These are phyloP conservation scores for Apodemus agrarius DNA, from an alignment of 2,797 vertebrate species.

Conservation along the genomic window DNA sequence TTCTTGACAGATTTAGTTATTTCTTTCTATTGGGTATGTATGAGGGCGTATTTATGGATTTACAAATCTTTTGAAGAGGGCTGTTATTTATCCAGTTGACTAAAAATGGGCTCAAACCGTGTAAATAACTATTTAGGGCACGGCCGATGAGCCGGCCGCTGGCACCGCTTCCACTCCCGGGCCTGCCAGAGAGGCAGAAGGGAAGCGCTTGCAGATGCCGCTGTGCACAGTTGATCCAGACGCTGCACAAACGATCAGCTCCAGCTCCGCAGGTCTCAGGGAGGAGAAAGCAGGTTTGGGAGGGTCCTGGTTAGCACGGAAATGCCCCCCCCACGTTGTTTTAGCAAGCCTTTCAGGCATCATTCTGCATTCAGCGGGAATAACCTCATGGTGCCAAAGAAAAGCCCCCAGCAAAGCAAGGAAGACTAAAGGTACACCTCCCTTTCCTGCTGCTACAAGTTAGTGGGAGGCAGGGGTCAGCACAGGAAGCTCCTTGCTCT, in stretches of 20 bases:
- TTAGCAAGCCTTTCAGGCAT: neutral
- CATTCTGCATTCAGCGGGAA: constrained; percentile 11
- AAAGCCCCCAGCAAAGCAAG: neutral
- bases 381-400: neutral
- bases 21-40: constrained; percentile 81
- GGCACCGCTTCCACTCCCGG: constrained; percentile 24
- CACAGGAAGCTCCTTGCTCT: neutral
- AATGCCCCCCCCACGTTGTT: neutral
- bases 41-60: constrained; percentile 83
- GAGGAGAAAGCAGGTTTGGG: constrained; percentile 36
- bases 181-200: constrained; percentile 75
- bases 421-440: neutral
- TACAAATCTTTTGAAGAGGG: constrained; percentile 84
- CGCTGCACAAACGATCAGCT: constrained; percentile 55
- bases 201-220: constrained; percentile 52
- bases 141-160: constrained; percentile 65
- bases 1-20: constrained; percentile 77
- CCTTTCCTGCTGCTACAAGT: neutral
- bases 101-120: constrained; percentile 83
- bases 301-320: constrained; percentile 45
- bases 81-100: constrained; percentile 83
- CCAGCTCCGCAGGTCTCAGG: constrained; percentile 63
- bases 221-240: constrained; percentile 49
- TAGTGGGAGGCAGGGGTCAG: neutral
- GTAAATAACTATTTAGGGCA: constrained; percentile 84